A percentile compares a stretch with the other conserved stretches of the same genome.
Conservation (phyloP, 2,797 vertebrate genomes). For the Remorina albescens region DNA sequence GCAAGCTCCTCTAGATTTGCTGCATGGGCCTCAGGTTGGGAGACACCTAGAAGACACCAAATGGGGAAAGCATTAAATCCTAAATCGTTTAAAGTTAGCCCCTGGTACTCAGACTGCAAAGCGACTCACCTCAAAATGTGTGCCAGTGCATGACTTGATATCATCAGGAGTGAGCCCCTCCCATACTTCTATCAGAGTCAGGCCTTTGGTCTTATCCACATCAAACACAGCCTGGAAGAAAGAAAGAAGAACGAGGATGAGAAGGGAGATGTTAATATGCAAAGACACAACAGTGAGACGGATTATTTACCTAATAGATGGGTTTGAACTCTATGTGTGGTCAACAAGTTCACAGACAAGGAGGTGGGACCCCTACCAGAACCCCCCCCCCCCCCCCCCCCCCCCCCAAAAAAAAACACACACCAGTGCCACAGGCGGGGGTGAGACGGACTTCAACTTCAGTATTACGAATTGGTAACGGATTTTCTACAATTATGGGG, state of each 20-base stretch:
- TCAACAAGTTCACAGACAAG: constrained; percentile 33
- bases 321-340: constrained; percentile 29
- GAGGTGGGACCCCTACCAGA: constrained; percentile 20
- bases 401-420: constrained; percentile 11
- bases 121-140: constrained; percentile 90
- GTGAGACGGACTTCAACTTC: constrained; percentile 46
- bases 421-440: constrained; percentile 20
- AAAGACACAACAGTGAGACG: constrained; percentile 18
- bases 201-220: constrained; percentile 91
- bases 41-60: constrained; percentile 87
- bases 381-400: no score
- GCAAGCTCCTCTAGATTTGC: constrained; percentile 83
- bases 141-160: constrained; percentile 93
- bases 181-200: constrained; percentile 94
- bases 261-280: constrained; percentile 2
- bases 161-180: constrained; percentile 93
- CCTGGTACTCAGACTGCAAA: constrained; percentile 1
- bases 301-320: constrained; percentile 25
- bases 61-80: constrained; percentile 19
- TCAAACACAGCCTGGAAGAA: constrained; percentile 93
- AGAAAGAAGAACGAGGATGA: constrained; percentile 1
- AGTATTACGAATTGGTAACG: constrained; percentile 42
- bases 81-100: background rate
- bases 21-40: constrained; percentile 90
- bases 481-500: constrained; percentile 62